Conservation (phyloP, 2,797 vertebrate species). For the Dendrocincla fuliginosa region DNA sequence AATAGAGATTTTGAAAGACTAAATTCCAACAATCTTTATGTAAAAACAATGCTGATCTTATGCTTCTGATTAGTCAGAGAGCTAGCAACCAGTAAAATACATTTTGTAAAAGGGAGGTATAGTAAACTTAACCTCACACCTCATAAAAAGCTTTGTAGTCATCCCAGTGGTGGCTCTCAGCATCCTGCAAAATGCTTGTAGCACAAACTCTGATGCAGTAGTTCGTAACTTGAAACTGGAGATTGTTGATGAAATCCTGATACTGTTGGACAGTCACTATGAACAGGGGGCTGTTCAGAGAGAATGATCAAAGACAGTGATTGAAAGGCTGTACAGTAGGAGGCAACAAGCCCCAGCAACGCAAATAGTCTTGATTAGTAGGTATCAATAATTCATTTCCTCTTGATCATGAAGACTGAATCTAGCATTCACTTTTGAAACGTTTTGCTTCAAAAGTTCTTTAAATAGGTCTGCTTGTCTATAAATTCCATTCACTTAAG, state of each 20-base stretch:
- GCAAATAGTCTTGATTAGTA: conserved; percentile 86
- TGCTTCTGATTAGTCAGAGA: conserved; percentile 76
- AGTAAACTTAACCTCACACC: conserved; percentile 82
- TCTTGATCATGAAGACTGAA: conserved; percentile 35
- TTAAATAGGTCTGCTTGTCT: conserved; percentile 74
- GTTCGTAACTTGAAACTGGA: conserved; percentile 87
- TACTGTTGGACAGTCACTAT: conserved; percentile 87
- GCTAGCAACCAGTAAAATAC: conserved; percentile 65
- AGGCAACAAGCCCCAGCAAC: conserved; percentile 73
- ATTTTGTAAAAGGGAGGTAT: conserved; percentile 65
- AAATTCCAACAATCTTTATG: conserved; percentile 46
- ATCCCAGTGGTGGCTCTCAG: conserved; percentile 93
- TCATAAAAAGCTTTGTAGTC: conserved; percentile 94
- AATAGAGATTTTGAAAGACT: conserved; percentile 60
- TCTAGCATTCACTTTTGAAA: conserved; percentile 55
- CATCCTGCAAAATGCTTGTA: conserved; percentile 91
- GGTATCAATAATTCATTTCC: conserved; percentile 82
- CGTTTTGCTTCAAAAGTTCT: conserved; percentile 65
- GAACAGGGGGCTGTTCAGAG: conserved; percentile 83
- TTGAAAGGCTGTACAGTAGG: conserved; percentile 73
- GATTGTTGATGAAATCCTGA: conserved; percentile 82
- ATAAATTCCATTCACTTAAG: conserved; percentile 70
- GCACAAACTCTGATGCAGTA: conserved; percentile 90
- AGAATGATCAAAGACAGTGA: conserved; percentile 77
- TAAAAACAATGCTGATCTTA: conserved; percentile 69